Conservation (phyloP, 2,113 vertebrate genomes). For the Antennarius striatus region DNA sequence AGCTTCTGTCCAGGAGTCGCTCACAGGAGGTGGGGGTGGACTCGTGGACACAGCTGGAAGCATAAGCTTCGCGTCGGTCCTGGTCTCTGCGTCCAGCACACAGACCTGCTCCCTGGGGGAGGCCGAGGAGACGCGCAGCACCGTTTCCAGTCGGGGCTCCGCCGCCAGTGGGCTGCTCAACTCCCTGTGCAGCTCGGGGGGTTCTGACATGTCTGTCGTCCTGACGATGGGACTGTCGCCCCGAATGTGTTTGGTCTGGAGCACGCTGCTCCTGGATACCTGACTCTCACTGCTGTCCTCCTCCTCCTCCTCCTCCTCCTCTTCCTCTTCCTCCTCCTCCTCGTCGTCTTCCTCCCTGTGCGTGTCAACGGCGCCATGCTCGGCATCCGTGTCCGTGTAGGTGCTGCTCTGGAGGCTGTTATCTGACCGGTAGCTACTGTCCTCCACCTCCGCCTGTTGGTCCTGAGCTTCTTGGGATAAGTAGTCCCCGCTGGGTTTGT, state of each 20-base stretch:
- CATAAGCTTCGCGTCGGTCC: neutral
- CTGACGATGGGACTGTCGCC: conserved; percentile 50
- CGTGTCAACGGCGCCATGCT: conserved; percentile 64
- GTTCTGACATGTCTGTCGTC: conserved; percentile 75
- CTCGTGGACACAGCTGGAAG: conserved; percentile 31
- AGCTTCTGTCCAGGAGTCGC: conserved; percentile 50
- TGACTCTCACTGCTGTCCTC: conserved; percentile 71
- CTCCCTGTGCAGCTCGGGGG: conserved; percentile 70
- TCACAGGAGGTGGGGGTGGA: conserved; percentile 5
- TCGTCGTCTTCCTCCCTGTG: conserved; percentile 59
- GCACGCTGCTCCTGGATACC: conserved; percentile 76
- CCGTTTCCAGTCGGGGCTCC: conserved; percentile 81
- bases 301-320: conserved; percentile 47
- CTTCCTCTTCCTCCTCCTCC: conserved; percentile 39
- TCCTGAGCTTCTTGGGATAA: conserved; percentile 75
- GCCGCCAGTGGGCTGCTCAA: conserved; percentile 64
- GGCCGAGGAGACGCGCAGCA: conserved; percentile 81
- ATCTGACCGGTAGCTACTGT: conserved; percentile 76
- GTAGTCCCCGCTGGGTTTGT: conserved; percentile 89
- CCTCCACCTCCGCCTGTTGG: conserved; percentile 53
- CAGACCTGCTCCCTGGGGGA: conserved; percentile 70
- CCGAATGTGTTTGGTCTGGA: conserved; percentile 65
- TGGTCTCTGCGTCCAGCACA: conserved; percentile 56
- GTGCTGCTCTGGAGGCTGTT: conserved; percentile 86
- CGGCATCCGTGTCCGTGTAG: conserved; percentile 70